These are phyloP conservation scores for Paramuricea clavata DNA, from an alignment of 92 coral and sea anemone species.

Conservation along the genomic window DNA sequence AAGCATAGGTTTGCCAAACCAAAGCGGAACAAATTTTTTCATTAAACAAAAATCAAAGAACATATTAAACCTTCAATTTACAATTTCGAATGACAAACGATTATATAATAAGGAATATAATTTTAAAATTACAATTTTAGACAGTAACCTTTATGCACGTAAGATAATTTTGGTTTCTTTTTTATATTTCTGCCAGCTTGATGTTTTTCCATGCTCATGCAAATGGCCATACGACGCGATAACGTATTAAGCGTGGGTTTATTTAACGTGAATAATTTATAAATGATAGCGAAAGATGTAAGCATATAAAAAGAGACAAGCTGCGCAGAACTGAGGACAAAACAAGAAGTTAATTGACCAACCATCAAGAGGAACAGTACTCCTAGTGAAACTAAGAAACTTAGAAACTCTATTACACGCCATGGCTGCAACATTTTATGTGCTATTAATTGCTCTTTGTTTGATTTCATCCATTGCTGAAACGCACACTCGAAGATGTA, in stretches of 20 bases:
- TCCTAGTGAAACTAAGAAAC: neutral
- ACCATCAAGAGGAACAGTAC: neutral
- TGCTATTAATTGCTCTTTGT: neutral
- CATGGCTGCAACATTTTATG: neutral
- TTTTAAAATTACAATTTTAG: no score
- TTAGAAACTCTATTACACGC: neutral
- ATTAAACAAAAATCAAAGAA: neutral
- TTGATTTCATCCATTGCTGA: neutral
- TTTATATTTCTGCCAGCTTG: neutral
- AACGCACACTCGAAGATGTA: neutral
- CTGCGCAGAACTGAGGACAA: neutral
- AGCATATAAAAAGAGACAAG: neutral
- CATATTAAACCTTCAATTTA: no score
- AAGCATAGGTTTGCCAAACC: no score
- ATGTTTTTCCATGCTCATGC: neutral
- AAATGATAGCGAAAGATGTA: neutral
- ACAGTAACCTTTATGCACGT: no score
- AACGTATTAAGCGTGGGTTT: neutral
- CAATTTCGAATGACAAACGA: neutral
- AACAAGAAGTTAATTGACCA: neutral
- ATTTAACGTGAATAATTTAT: constrained; percentile 2
- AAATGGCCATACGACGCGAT: neutral
- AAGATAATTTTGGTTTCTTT: no score
- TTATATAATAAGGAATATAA: no score
- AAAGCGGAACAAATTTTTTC: neutral